Percentiles rank a stretch among this genome's conserved stretches.
phyloP scores from a whole-genome alignment of 2,888 invertebrate genomes.

The Uloborus plumipes region DNA sequence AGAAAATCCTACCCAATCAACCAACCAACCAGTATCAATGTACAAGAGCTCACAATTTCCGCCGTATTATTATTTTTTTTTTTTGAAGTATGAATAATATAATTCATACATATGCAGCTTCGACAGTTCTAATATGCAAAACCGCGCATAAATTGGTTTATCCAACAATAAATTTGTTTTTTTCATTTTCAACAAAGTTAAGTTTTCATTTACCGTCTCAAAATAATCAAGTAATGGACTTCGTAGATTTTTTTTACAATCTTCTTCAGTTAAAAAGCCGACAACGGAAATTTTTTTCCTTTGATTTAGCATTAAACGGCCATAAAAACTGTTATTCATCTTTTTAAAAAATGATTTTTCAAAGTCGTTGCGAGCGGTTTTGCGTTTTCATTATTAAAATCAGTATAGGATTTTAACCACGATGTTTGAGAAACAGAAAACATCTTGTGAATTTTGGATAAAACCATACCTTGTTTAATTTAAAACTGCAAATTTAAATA shows the following conservation, averaged over 20 bases:
- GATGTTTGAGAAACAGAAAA: background rate
- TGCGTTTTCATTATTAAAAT: background rate
- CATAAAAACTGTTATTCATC: slow-evolving; percentile 3
- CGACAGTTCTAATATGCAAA: background rate
- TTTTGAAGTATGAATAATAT: background rate
- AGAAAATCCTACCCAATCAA: too few relatives aligned
- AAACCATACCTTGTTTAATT: background rate
- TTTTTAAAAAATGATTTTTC: slow-evolving; percentile 10
- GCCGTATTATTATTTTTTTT: background rate
- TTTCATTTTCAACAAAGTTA: slow-evolving; percentile 11
- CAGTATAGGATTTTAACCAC: background rate
- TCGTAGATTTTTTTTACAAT: background rate
- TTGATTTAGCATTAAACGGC: background rate
- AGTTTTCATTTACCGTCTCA: background rate
- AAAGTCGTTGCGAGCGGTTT: background rate
- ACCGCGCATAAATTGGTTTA: background rate
- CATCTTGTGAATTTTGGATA: background rate
- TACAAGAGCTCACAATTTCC: background rate
- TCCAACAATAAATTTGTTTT: background rate
- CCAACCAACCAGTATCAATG: background rate
- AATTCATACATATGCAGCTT: background rate
- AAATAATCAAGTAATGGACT: slow-evolving; percentile 12
- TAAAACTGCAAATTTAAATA: slow-evolving; percentile 5
- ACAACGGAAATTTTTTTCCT: background rate
- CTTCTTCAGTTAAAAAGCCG: background rate